Conservation (phyloP, 1,140 invertebrate species). For the Ganaspis sp. region DNA sequence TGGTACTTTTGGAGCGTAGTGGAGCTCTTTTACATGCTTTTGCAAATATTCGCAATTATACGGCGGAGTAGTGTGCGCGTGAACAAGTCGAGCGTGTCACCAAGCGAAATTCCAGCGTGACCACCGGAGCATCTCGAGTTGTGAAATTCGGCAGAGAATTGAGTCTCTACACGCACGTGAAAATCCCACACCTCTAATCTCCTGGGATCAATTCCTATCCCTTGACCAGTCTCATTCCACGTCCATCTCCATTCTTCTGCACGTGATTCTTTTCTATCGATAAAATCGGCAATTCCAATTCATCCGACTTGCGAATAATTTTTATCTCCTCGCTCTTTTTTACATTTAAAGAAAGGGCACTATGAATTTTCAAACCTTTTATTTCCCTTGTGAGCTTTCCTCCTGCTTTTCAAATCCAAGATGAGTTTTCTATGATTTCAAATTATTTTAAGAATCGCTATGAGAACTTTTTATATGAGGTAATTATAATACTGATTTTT, state of each 20-base stretch:
- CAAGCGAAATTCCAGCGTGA: conserved; percentile 48
- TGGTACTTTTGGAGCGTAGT: conserved; percentile 4
- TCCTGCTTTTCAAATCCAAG: no score
- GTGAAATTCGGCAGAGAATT: conserved; percentile 16
- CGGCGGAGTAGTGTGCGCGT: conserved; percentile 8
- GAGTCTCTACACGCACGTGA: neutral
- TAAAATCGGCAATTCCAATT: neutral
- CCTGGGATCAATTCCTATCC: conserved; percentile 30
- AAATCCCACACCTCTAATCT: conserved; percentile 4
- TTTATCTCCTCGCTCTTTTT: neutral
- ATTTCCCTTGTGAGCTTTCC: neutral
- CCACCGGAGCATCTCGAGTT: neutral
- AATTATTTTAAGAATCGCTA: no score
- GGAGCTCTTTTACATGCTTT: conserved; percentile 5
- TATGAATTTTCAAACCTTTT: neutral
- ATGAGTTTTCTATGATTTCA: no score
- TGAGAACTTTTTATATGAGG: no score
- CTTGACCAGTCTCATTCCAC: neutral
- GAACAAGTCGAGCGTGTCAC: conserved; percentile 49
- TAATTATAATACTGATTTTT: no score
- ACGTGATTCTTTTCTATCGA: neutral
- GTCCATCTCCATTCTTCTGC: neutral
- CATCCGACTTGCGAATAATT: neutral
- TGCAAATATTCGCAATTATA: conserved; percentile 9
- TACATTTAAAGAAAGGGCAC: neutral